Evolutionary conservation across 2,113 vertebrate genomes (phyloP), one percentile per base, ranked within the genome.

Genomic region (Ceuthmochares aereus): DNA sequence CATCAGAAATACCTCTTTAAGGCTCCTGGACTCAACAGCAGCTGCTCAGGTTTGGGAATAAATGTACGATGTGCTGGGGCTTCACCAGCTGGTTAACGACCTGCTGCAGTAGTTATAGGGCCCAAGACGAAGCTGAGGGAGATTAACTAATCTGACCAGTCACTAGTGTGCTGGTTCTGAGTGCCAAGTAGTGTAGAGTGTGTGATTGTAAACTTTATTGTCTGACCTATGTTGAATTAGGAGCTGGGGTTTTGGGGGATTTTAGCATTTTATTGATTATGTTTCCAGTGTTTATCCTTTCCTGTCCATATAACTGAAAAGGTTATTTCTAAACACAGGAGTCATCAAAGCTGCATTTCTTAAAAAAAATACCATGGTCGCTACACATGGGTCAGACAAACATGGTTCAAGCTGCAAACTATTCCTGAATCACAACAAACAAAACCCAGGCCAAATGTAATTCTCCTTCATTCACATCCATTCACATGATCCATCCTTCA

Each of bases 1-100:
- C 95, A 96, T 97, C 97, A 97, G 94, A 97, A 96, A 96, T 97
- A 89, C 91, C 70, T 96, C 96, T 96, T 98, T 98, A 97, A 94
- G 93, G 87, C 92, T 96, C 92, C 93, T 92, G 95, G 95, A 97
- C 92, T 97, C 96, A 95, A 90, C 93, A 94, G 88, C 69, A 95
- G 96, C 97, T 97, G 96, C 87, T 97, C 90, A 93, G 96, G 92
- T 95, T 97, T 95, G 96, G 97, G 96, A 98, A 98, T 96, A 97
- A 97, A 97, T 96, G 95, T 98, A 98, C 74, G 90, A 97, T 83
- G 91, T 91, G 96, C 85, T 1, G 94, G 97, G 80, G 82, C 97
- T 97, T 97, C 97, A 94, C 97, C 93, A 95, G 95, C 93, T 91
- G 49, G 89, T 95, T 97, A 98, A 98, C 95, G 97, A 96, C 93